Evolutionary conservation across 1,140 invertebrate species (phyloP), one percentile per base, ranked within the genome.

Genomic region (Thrips palmi): DNA sequence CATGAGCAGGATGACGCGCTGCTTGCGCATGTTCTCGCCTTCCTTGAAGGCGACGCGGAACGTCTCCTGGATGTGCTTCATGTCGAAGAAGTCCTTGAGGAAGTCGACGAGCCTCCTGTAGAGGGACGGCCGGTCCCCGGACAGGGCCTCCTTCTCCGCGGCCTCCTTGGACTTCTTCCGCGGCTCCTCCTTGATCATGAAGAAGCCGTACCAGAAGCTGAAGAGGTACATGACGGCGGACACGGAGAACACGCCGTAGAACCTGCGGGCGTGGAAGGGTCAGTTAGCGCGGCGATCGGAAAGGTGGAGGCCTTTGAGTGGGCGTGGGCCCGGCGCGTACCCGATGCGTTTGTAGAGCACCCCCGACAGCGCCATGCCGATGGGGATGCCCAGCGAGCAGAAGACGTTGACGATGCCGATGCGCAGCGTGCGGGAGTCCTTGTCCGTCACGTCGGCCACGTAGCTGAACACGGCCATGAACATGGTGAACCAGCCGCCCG

Each of bases 381-480:
- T 70, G 1, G 81, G 81, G 39, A 82, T 71, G 28, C 79, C 79
- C 32, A 84, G 58, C 0, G 77, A 82, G 47, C 79, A 72, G 49
- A 81, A 81, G 4, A 83, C 64, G 56, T 82, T 89, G 41, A 83
- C 73, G 20, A 88, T 72, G 11, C 81, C 82, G 43, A 89, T 82
- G 39, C 84, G 56, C 10, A 82, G 60, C 1, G 85, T 89, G 40
- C 84, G 68, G 39, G 72, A 76, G 52, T 81, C 72, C 35, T 78
- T 67, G 4, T 73, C 74, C 0, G 84, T 86, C 6, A 86, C 74
- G 52, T 89, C 83, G 1, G 73, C 79, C 27, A 91, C 78, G 48
- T 87, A 89, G 52, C 83, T 87, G 53, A 88, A 89, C 22, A 82
- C 73, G 10, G 79, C 79, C 75, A 88, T 86, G 43, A 87, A 74